These are phyloP conservation scores for Phoebastria nigripes DNA, from an alignment of 2,797 vertebrate genomes.

Conservation along the genomic window DNA sequence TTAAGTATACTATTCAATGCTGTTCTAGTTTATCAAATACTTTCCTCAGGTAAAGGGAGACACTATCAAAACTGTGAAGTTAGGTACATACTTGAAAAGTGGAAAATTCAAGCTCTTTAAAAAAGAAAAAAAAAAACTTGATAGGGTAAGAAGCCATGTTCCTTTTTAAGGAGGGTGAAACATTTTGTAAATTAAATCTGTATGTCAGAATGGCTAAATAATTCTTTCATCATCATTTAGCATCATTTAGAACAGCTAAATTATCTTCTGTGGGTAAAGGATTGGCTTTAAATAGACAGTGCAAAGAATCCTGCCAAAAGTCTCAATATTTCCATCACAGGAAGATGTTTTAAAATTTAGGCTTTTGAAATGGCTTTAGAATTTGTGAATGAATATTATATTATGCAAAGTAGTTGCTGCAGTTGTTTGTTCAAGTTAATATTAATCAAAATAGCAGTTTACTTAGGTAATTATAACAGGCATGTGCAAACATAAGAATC, in stretches of 20 bases:
- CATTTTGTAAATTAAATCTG: not conserved
- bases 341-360: not conserved
- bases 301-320: not conserved
- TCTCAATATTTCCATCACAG: not conserved
- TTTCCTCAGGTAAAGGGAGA: not conserved
- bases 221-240: not conserved
- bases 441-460: not conserved
- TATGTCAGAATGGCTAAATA: not conserved
- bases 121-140: not conserved
- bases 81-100: not conserved
- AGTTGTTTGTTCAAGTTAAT: conserved; percentile 39
- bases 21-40: not conserved
- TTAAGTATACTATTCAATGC: not conserved
- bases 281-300: not conserved
- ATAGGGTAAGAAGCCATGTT: not conserved
- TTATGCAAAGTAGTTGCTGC: not conserved
- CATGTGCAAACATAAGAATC: not conserved
- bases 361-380: not conserved
- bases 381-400: conserved; percentile 1
- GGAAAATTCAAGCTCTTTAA: not conserved
- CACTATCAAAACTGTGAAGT: not conserved
- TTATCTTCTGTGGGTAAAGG: not conserved
- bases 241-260: not conserved
- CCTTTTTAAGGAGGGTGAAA: not conserved
- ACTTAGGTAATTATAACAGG: not conserved